Conservation (phyloP, 2,888 invertebrate species). For the Trichogramma dendrolimi region DNA sequence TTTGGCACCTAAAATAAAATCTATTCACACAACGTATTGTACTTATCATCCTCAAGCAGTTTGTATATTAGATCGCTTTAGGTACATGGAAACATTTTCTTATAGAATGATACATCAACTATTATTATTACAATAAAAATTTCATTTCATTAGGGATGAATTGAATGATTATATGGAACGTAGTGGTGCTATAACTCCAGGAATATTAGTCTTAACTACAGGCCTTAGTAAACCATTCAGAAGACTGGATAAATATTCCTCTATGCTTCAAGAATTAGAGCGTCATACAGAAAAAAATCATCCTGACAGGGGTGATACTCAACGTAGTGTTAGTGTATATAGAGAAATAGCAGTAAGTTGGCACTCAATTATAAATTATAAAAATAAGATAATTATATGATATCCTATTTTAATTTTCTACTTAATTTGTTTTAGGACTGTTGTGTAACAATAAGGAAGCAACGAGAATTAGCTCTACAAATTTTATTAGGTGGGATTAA, state of each 20-base stretch:
- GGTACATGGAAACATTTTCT: constrained; percentile 58
- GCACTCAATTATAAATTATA: not conserved
- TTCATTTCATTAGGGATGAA: constrained; percentile 62
- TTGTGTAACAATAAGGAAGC: constrained; percentile 81
- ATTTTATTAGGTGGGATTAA: constrained; percentile 90
- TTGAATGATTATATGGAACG: constrained; percentile 84
- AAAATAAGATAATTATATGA: not conserved
- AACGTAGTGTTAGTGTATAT: constrained; percentile 89
- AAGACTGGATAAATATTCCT: constrained; percentile 89
- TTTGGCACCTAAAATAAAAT: constrained; percentile 76
- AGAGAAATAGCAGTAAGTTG: constrained; percentile 85
- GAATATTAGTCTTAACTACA: constrained; percentile 84
- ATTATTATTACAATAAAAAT: too few species aligned
- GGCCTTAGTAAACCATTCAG: constrained; percentile 94
- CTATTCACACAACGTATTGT: constrained; percentile 84
- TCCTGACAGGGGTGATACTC: constrained; percentile 93
- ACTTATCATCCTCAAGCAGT: constrained; percentile 92
- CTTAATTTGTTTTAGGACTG: constrained; percentile 61
- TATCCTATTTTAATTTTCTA: constrained; percentile 3
- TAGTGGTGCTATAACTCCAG: constrained; percentile 79
- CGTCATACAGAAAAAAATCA: constrained; percentile 94
- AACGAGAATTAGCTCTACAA: constrained; percentile 94
- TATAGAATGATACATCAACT: not conserved
- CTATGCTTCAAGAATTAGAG: constrained; percentile 90
- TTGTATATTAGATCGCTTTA: constrained; percentile 86